Conservation (phyloP, 1,140 invertebrate species). For the Caenorhabditis elegans region WBcel235 BX284602.5:8979501-8980000, state of each 20-base stretch:
- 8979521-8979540: constrained; percentile 56
- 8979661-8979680: constrained; percentile 54
- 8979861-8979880: constrained; percentile 61
- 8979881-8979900: constrained; percentile 49
- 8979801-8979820: constrained; percentile 62
- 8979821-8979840: constrained; percentile 60
- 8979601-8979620: constrained; percentile 60
- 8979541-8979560: constrained; percentile 49
- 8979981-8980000: constrained; percentile 59
- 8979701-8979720: constrained; percentile 36
- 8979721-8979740: constrained; percentile 41
- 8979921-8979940: constrained; percentile 61
- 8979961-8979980: constrained; percentile 61
- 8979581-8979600: constrained; percentile 63
- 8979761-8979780: constrained; percentile 43
- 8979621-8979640: constrained; percentile 64
- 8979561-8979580: constrained; percentile 60
- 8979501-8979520: constrained; percentile 55
- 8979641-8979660: constrained; percentile 60
- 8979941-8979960: constrained; percentile 57
- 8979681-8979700: constrained; percentile 52
- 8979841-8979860: constrained; percentile 60
- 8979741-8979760: neutral
- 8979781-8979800: constrained; percentile 60
- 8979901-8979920: too few relatives aligned